A percentile compares a stretch with the other conserved stretches of the same genome.
These are phyloP conservation scores for Pristionchus mayeri DNA, from an alignment of 2,888 invertebrate species.

Conservation along the genomic window DNA sequence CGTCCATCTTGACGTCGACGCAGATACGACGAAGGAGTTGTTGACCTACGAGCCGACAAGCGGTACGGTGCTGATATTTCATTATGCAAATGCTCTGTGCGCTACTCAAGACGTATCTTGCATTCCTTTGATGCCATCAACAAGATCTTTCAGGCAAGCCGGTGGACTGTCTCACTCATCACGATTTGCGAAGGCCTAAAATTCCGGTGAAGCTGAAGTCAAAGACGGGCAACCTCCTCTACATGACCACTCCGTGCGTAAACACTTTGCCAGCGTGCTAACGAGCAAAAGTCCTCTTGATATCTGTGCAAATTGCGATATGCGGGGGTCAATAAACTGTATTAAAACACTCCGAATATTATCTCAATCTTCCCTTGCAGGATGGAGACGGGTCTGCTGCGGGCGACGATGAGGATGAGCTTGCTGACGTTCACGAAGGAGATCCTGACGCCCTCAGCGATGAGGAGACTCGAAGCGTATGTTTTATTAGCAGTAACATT, in stretches of 20 bases:
- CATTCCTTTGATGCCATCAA: too few relatives aligned
- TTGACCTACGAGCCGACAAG: background rate
- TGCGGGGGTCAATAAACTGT: background rate
- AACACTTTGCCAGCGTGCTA: background rate
- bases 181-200: background rate
- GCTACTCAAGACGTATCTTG: too few relatives aligned
- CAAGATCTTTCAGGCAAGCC: background rate
- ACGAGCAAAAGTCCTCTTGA: too few relatives aligned
- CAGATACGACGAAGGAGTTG: background rate
- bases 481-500: too few relatives aligned
- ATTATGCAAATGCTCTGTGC: too few relatives aligned
- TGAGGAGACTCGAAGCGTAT: background rate
- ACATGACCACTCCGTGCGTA: background rate
- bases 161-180: background rate
- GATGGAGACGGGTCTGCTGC: background rate
- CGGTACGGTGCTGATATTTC: too few relatives aligned
- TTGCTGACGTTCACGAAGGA: constrained; percentile 16
- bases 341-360: background rate
- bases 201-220: background rate
- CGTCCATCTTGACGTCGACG: background rate
- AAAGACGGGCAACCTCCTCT: background rate
- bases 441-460: background rate
- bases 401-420: background rate
- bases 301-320: too few relatives aligned
- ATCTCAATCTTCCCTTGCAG: background rate